Evolutionary conservation across 2,888 invertebrate species (phyloP), one percentile per base, ranked within the genome.

Genomic region (Rhyacophila evoluta): DNA sequence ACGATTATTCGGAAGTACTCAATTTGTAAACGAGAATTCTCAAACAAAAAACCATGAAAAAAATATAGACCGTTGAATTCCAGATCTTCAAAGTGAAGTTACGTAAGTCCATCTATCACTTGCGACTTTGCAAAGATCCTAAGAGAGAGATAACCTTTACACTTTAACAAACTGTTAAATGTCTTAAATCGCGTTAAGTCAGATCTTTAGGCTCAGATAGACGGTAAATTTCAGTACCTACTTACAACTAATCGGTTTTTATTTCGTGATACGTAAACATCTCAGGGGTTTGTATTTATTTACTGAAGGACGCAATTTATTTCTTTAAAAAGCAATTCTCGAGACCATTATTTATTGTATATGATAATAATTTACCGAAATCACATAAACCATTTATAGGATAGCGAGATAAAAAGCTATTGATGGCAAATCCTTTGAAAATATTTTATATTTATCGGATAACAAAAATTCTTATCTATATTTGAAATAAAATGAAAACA

Each of bases 161-260:
- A 69, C 69, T 33, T 33, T 55, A 33, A 69, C 69, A 69, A 69
- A 69, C 69, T 69, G 69, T 69, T 69, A 29, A 69, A 69, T 29
- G 69, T 69, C 69, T 69, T n/a, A 28, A 69, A 28, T 69, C 15
- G 69, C 69, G 29, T 28, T 15, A 69, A 29, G 33, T 28, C 29
- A 12, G 69, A 69, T 69, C 15, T 27, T 28, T 29, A 11, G 33
- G 5, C 15, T 5, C 29, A 69, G 69, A 69, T 69, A 69, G 10
- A 33, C 28, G 19, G 3, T 3, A 69, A 69, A 11, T 69, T 69
- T 69, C 28, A 12, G 69, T 55, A 19, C 55, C 19, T 55, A 12
- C 55, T 19, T 55, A 12, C 19, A 55, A 19, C 55, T 25, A 55
- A 55, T 25, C 5, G 55, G 19, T 0, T 55, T 8, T 55, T 55